Evolutionary conservation across 2,113 vertebrate genomes (phyloP), one percentile per base, ranked within the genome.

Genomic region (Xenus cinereus): DNA sequence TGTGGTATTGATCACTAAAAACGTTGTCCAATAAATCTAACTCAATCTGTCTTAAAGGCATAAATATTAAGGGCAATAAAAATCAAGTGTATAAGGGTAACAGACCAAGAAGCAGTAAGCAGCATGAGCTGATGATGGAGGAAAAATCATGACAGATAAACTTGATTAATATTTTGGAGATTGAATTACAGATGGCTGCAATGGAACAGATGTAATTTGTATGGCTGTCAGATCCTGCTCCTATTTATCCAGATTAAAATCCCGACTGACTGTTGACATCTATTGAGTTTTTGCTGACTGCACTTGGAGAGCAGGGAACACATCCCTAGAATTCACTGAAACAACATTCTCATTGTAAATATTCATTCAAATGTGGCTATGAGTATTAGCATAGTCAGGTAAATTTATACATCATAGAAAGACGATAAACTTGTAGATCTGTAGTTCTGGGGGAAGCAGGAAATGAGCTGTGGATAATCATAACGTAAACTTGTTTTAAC

Each of bases 121-220:
- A 66, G 72, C 45, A 59, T 74, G 41, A 86, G 28, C 50, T 90
- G 88, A 71, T 81, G 77, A 80, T 82, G 33, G 76, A 95, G 76
- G 85, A 95, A 95, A 95, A 77, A 86, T 74, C 64, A 86, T 43
- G 86, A 77, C 67, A 92, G 54, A 84, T 80, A 90, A 95, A 96
- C n/a, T 77, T 77, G 93, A 95, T 96, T 95, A 95, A 77, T 95
- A 95, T 77, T 93, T 92, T 86, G 54, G 37, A 92, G 71, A 90
- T 84, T 93, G 79, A 95, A 95, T 95, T 97, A 92, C 68, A 86
- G 92, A 95, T 71, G 54, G 37, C 85, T 93, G 83, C 72, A 93
- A 59, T 86, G 72, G 54, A 96, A 86, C 79, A 95, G 91, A 95
- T 84, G 50, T 77, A 74, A 96, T 97, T 96, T 95, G n/a, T 89